These are phyloP conservation scores for Holocentrus rufus DNA, from an alignment of 2,797 vertebrate species.

Conservation along the genomic window DNA sequence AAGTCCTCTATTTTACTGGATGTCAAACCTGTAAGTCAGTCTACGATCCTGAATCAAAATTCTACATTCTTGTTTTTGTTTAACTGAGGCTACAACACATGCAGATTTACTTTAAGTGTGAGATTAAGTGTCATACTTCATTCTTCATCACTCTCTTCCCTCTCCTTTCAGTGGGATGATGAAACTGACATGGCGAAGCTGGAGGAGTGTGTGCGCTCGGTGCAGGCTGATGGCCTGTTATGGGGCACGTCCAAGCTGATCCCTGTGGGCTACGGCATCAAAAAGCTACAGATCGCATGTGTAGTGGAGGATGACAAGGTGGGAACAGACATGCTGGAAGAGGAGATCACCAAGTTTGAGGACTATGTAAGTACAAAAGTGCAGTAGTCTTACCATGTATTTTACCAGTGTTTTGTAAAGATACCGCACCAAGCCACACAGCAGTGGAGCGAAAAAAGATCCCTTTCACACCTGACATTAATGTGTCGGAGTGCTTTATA, in stretches of 20 bases:
- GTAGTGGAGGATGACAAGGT: slow-evolving; percentile 91
- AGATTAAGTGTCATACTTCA: background rate
- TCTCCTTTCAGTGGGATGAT: slow-evolving; percentile 85
- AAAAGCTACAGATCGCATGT: slow-evolving; percentile 89
- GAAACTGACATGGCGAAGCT: slow-evolving; percentile 89
- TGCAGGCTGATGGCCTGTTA: slow-evolving; percentile 85
- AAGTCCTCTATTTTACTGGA: slow-evolving; percentile 97
- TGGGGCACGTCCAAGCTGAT: slow-evolving; percentile 90
- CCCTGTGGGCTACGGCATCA: slow-evolving; percentile 88
- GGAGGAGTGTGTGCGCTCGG: slow-evolving; percentile 85
- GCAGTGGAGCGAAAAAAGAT: no score
- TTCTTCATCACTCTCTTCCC: background rate
- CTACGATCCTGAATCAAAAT: no score
- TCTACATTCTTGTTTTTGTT: no score
- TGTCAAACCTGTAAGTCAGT: slow-evolving; percentile 90
- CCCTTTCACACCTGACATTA: no score
- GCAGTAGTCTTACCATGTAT: background rate
- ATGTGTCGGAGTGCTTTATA: no score
- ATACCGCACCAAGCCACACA: no score
- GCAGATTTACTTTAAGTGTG: no score
- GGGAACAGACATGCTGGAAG: slow-evolving; percentile 88
- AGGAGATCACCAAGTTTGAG: slow-evolving; percentile 89
- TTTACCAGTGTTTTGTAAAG: background rate
- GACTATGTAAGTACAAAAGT: slow-evolving; percentile 82
- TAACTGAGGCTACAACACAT: no score